These are phyloP conservation scores for Spodoptera frugiperda DNA, from an alignment of 1,140 invertebrate species.

Conservation along the genomic window DNA sequence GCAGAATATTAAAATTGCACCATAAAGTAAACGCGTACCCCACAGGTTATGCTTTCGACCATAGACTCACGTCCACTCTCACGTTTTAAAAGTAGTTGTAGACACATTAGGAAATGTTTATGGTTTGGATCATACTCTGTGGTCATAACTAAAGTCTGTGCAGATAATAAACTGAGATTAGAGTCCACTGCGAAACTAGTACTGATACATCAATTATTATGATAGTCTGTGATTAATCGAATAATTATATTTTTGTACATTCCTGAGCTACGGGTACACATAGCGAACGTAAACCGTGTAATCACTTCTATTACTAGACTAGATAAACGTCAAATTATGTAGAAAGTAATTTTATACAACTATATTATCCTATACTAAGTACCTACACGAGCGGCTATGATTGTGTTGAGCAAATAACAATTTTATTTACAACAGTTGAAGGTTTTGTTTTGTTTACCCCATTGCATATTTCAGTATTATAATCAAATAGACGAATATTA, in stretches of 20 bases:
- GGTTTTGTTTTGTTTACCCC: constrained; percentile 37
- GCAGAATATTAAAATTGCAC: not conserved
- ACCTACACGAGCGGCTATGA: constrained; percentile 37
- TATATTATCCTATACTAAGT: constrained; percentile 42
- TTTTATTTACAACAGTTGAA: constrained; percentile 43
- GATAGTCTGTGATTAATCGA: constrained; percentile 76
- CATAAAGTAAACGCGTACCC: not conserved
- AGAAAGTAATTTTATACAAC: constrained; percentile 48
- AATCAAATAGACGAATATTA: constrained; percentile 21
- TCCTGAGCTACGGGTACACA: constrained; percentile 80
- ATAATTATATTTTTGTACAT: constrained; percentile 83
- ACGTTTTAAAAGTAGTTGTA: constrained; percentile 5
- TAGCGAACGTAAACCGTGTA: constrained; percentile 46
- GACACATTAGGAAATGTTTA: constrained; percentile 2
- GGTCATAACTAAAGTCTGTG: not conserved
- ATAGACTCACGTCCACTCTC: constrained; percentile 12
- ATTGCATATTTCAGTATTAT: constrained; percentile 53
- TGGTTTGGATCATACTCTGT: not conserved
- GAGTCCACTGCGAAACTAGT: constrained; percentile 38
- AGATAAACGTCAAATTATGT: constrained; percentile 41
- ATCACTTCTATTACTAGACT: constrained; percentile 46
- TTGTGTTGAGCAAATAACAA: constrained; percentile 31
- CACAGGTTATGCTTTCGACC: not conserved
- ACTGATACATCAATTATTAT: constrained; percentile 62
- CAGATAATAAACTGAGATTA: constrained; percentile 28